Evolutionary conservation across 2,888 invertebrate species (phyloP).

Genomic region (Esperia sulphurella): DNA sequence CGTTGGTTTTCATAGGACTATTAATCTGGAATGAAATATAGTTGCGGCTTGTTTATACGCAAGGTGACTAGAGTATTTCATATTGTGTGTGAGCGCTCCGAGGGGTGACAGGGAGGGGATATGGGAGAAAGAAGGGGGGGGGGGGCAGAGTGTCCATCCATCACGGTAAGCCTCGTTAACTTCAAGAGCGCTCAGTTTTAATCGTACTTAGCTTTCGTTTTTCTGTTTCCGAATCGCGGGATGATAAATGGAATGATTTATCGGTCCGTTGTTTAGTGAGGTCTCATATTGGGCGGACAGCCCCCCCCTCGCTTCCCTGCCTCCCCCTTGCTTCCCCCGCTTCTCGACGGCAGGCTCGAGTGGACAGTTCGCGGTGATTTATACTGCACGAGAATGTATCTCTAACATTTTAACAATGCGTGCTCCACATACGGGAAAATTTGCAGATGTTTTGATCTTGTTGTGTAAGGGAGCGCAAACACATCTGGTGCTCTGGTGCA

Average conservation of each 20-base stretch:
- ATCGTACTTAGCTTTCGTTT: slow-evolving; percentile 36
- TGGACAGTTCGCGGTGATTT: background rate
- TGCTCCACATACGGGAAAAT: background rate
- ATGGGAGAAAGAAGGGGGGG: too few species aligned
- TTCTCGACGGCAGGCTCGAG: background rate
- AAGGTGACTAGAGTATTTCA: too few species aligned
- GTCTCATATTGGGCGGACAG: background rate
- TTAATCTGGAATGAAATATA: too few species aligned
- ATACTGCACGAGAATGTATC: background rate
- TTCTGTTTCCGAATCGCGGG: slow-evolving; percentile 29
- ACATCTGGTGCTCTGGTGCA: too few species aligned
- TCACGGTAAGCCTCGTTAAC: slow-evolving; percentile 51
- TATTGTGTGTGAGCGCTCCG: too few species aligned
- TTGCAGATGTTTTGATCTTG: too few species aligned
- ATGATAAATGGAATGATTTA: slow-evolving; percentile 37
- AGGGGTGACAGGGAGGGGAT: too few species aligned
- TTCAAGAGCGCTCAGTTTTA: slow-evolving; percentile 41
- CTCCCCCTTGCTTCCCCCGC: background rate
- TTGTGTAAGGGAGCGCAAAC: too few species aligned
- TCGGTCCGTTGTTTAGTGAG: slow-evolving; percentile 18
- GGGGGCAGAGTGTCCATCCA: slow-evolving; percentile 29
- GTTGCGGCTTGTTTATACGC: too few species aligned
- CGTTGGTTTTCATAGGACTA: too few species aligned
- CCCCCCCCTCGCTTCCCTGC: background rate
- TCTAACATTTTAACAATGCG: background rate